Base-by-base conservation (phyloP, 2,113 vertebrate species). In the Saguinus midas region DNA sequence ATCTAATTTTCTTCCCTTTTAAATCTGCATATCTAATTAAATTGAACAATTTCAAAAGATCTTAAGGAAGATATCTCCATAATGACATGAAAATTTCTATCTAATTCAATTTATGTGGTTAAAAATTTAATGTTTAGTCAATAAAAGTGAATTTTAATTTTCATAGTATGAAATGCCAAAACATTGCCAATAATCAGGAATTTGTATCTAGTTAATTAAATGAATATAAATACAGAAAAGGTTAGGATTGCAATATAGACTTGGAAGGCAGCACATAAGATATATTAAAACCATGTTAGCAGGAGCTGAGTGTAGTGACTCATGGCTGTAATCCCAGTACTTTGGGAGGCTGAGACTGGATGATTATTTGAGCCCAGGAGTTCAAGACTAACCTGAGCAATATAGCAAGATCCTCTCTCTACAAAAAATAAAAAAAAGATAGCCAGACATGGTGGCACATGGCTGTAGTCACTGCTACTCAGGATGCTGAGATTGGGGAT, bases 51-150 rank as follows among this genome's bases (percentile, higher is more conserved):
- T 88, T 87, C 9, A 72, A 83, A 27, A 80, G 37, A 72, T 37
- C 78, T 86, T 50, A 72, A 70, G 43, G 8, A 72, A 50, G 32
- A 68, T 64, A 91, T n/a, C 18, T 84, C 43, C 43, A 37, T 88
- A 43, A 78, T 94, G 66, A 94, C 70, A 64, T 57, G 27, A 93
- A 92, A 93, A n/a, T 78, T 72, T 95, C 37, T 83, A 82, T 6
- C 6, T 94, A 72, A 57, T 66, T 29, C 45, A 82, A 14, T 82
- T 52, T 4, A 68, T 17, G 35, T 90, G 16, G 37, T 80, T 96
- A 7, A 95, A 25, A 95, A 82, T 58, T 79, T 95, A 66, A 95
- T 92, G 16, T 90, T 97, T 61, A 61, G 84, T 87, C 57, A 72
- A 48, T 23, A 81, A 90, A n/a, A 80, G 3, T 12, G 27, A 85